Percentiles rank a stretch among this genome's conserved stretches.
phyloP scores from a whole-genome alignment of 2,113 vertebrate species.

The Gallinago jamesoni region DNA sequence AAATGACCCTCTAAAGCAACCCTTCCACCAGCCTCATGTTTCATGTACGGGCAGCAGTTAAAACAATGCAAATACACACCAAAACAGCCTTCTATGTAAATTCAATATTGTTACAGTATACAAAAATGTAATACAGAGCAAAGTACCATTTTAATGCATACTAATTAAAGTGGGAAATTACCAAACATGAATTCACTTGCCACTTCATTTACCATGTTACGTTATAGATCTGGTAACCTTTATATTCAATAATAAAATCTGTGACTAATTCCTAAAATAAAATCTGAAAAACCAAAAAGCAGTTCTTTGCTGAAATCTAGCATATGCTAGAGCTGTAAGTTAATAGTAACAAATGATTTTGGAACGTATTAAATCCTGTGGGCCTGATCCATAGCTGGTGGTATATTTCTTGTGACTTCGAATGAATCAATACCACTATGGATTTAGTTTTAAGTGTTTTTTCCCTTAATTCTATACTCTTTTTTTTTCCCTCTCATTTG shows the following conservation, averaged over 20 bases:
- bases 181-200: constrained; percentile 36
- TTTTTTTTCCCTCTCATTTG: neutral
- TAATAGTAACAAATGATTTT: neutral
- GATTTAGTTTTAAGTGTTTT: neutral
- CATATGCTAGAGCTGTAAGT: neutral
- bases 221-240: constrained; percentile 44
- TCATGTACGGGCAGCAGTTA: accelerated
- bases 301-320: neutral
- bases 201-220: constrained; percentile 46
- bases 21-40: neutral
- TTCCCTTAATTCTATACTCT: accelerated
- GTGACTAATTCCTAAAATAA: constrained; percentile 38
- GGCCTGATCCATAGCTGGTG: neutral
- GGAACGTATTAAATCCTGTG: neutral
- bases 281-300: neutral
- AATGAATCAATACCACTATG: neutral
- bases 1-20: neutral
- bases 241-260: constrained; percentile 42
- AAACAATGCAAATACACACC: neutral
- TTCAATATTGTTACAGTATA: neutral
- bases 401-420: neutral
- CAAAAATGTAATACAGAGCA: neutral
- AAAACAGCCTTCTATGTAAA: neutral
- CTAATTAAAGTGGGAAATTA: constrained; percentile 39
- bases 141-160: constrained; percentile 6